A percentile compares a stretch with the other conserved stretches of the same genome.
phyloP scores from a whole-genome alignment of 64 coral and sea anemone species.

The Actinia equina region DNA sequence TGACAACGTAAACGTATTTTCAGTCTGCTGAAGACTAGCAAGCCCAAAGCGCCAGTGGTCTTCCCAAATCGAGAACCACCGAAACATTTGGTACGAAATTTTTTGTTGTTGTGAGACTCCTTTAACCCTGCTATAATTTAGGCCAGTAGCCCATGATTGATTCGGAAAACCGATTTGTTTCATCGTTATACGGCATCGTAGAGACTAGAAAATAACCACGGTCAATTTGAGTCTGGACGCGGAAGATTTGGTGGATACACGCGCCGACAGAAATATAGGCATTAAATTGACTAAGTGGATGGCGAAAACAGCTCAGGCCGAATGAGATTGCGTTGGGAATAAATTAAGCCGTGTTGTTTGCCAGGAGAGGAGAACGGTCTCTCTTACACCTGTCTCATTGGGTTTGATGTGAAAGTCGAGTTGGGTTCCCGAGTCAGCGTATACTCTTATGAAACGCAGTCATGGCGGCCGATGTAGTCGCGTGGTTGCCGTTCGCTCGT shows the following conservation, averaged over 20 bases:
- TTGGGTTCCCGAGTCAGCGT: neutral
- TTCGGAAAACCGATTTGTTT: slow-evolving; percentile 66
- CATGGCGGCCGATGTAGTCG: slow-evolving; percentile 98
- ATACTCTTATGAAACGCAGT: slow-evolving; percentile 37
- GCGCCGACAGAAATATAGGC: slow-evolving; percentile 30
- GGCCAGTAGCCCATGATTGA: slow-evolving; percentile 47
- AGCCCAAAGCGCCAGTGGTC: neutral
- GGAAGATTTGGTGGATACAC: slow-evolving; percentile 23
- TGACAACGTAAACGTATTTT: neutral
- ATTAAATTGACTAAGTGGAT: slow-evolving; percentile 33
- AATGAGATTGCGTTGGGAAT: slow-evolving; percentile 54
- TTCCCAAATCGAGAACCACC: neutral
- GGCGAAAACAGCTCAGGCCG: slow-evolving; percentile 9
- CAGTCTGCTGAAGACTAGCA: neutral
- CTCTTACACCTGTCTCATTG: slow-evolving; percentile 70
- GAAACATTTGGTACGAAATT: neutral
- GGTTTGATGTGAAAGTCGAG: slow-evolving; percentile 55
- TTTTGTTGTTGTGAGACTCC: slow-evolving; percentile 20
- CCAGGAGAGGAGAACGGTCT: slow-evolving; percentile 43
- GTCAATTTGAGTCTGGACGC: slow-evolving; percentile 21
- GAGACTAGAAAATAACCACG: slow-evolving; percentile 27
- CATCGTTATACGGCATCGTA: slow-evolving; percentile 18
- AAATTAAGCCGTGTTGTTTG: slow-evolving; percentile 96
- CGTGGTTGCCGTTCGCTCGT: slow-evolving; percentile 94
- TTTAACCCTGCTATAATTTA: slow-evolving; percentile 37